Percentiles rank a stretch among this genome's conserved stretches.
Evolutionary conservation across 2,888 invertebrate genomes (phyloP).

Genomic region (Melieria picta): DNA sequence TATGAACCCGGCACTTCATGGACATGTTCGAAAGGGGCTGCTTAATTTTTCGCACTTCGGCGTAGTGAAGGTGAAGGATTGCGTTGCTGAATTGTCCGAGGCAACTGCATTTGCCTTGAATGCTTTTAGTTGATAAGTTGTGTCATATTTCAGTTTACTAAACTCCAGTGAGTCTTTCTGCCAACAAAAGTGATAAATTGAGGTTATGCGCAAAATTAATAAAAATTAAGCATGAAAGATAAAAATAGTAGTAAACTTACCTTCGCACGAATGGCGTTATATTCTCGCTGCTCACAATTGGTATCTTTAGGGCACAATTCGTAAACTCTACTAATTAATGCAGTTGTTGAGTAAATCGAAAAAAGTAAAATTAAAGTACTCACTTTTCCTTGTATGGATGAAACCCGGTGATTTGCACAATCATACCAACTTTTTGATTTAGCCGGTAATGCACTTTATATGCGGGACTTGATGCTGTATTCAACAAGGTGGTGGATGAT

Average conservation of each 20-base stretch:
- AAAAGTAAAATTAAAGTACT: constrained; percentile 34
- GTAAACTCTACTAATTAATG: constrained; percentile 54
- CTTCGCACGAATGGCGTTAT: constrained; percentile 63
- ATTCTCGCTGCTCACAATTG: constrained; percentile 63
- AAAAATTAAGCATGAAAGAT: not conserved
- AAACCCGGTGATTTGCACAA: constrained; percentile 63
- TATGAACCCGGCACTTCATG: not conserved
- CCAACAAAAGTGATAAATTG: constrained; percentile 33
- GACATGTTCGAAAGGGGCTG: not conserved
- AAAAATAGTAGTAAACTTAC: constrained; percentile 48
- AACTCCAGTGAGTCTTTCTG: constrained; percentile 64
- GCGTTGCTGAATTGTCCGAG: constrained; percentile 36
- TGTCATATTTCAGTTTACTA: constrained; percentile 62
- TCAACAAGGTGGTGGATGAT: constrained; percentile 23
- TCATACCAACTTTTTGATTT: constrained; percentile 63
- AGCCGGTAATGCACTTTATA: constrained; percentile 61
- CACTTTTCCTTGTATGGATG: constrained; percentile 62
- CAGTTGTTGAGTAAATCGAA: constrained; percentile 14
- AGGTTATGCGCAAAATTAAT: not conserved
- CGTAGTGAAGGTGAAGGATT: constrained; percentile 57
- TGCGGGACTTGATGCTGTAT: constrained; percentile 31
- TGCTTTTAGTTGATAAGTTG: constrained; percentile 59
- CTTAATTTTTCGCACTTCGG: constrained; percentile 59
- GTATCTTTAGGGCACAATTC: constrained; percentile 63
- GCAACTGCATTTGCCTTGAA: constrained; percentile 43